Conservation (phyloP, 2,113 vertebrate genomes). For the Camarhynchus parvulus region DNA sequence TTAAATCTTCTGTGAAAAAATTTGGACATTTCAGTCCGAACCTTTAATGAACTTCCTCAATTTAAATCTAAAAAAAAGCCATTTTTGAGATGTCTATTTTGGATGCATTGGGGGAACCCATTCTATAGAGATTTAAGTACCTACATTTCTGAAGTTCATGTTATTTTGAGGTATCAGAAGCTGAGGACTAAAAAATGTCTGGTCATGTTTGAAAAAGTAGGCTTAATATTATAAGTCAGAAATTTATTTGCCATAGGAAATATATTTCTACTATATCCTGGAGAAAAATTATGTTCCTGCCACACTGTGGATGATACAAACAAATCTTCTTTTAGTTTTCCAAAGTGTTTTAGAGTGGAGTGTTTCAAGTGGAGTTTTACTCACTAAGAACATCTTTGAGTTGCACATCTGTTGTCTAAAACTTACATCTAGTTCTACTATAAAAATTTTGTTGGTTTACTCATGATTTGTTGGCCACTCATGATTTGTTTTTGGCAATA, state of each 20-base stretch:
- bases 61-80: background rate
- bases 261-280: background rate
- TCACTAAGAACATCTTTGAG: background rate
- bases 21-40: background rate
- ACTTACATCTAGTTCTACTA: background rate
- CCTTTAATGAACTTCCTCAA: background rate
- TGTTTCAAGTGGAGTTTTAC: background rate
- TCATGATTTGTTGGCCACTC: background rate
- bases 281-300: background rate
- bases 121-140: background rate
- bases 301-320: background rate
- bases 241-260: background rate
- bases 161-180: background rate
- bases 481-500: background rate
- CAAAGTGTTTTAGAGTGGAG: background rate
- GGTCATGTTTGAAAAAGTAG: background rate
- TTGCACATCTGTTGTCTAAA: background rate
- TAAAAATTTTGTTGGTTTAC: background rate
- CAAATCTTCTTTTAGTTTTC: background rate
- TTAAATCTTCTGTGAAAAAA: background rate
- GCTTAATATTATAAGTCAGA: background rate
- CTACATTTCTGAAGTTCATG: background rate
- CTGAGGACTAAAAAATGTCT: background rate
- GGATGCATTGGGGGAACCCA: rapidly evolving
- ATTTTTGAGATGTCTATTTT: background rate